Conservation (phyloP, 2,113 vertebrate genomes). For the Raja brachyura region DNA sequence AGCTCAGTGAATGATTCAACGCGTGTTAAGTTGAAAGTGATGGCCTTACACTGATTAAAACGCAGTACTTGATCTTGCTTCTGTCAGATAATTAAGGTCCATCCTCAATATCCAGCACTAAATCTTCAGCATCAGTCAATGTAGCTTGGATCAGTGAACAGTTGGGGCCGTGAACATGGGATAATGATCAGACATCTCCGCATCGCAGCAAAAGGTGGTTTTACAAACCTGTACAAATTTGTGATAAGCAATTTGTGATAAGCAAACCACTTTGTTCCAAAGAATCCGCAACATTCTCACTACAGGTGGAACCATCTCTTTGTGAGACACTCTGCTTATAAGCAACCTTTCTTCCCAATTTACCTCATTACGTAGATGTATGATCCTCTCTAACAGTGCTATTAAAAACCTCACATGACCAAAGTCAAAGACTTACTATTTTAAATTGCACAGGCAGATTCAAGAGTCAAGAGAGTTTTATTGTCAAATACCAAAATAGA, state of each 20-base stretch:
- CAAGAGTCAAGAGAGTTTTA: too few relatives aligned
- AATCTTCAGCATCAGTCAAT: neutral
- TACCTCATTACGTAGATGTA: neutral
- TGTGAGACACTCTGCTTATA: neutral
- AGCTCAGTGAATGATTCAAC: neutral
- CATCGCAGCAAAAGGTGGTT: neutral
- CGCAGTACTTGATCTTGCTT: neutral
- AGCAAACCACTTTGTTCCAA: neutral
- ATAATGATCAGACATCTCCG: constrained; percentile 19
- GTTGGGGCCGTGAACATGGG: neutral
- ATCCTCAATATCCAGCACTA: constrained; percentile 8
- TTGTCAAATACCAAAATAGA: neutral
- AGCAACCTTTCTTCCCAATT: neutral
- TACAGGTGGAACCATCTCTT: neutral
- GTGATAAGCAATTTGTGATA: constrained; percentile 22
- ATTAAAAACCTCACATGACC: neutral
- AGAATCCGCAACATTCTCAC: neutral
- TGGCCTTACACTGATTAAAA: neutral
- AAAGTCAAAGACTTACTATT: neutral
- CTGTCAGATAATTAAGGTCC: neutral
- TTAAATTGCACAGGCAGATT: neutral
- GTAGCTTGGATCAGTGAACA: neutral
- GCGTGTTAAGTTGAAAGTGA: neutral
- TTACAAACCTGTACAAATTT: neutral
- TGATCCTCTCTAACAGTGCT: neutral